These are phyloP conservation scores for Bryconaethiops microstoma DNA, from an alignment of 2,797 vertebrate genomes.

Conservation along the genomic window DNA sequence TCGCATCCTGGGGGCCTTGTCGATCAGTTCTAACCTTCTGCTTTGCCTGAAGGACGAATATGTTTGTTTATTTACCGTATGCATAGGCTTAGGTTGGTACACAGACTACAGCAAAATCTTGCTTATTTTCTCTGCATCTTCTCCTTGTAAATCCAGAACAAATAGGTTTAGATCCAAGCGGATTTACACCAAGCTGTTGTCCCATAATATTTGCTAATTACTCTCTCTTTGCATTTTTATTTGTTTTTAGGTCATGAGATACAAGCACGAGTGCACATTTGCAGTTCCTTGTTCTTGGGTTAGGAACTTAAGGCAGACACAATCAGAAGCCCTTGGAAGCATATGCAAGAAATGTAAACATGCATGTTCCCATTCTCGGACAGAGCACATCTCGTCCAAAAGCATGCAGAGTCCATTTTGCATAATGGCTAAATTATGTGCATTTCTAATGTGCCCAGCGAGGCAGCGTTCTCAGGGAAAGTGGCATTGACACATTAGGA, in stretches of 20 bases:
- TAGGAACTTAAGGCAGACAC: constrained; percentile 40
- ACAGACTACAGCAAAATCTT: constrained; percentile 38
- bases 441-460: constrained; percentile 36
- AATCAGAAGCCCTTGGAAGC: constrained; percentile 37
- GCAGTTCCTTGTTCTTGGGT: constrained; percentile 44
- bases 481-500: constrained; percentile 26
- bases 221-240: constrained; percentile 41
- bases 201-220: constrained; percentile 54
- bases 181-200: constrained; percentile 46
- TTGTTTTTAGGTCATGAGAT: constrained; percentile 39
- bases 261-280: constrained; percentile 31
- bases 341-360: constrained; percentile 51
- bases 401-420: constrained; percentile 31
- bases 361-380: constrained; percentile 34
- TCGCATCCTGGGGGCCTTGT: constrained; percentile 17
- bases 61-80: constrained; percentile 46
- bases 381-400: constrained; percentile 20
- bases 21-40: constrained; percentile 37
- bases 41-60: constrained; percentile 41
- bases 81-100: constrained; percentile 30
- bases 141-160: constrained; percentile 37
- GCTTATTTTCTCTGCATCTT: constrained; percentile 38
- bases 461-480: constrained; percentile 4
- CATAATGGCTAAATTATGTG: constrained; percentile 45
- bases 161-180: constrained; percentile 41